A percentile compares a stretch with the other conserved stretches of the same genome.
Evolutionary conservation across 2,113 vertebrate genomes (phyloP).

Genomic region (Tychaedon coryphoeus): DNA sequence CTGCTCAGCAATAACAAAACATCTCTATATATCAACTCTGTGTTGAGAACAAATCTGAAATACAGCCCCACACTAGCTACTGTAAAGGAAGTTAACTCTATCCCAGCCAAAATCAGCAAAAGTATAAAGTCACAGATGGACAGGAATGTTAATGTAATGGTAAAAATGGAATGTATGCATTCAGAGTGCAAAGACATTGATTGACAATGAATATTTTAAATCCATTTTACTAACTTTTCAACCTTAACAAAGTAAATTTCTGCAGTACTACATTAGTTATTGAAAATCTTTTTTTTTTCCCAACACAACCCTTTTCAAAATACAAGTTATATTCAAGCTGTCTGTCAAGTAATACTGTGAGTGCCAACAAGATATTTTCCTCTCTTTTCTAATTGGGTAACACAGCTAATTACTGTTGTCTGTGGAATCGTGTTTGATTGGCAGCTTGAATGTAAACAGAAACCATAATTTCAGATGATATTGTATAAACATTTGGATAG

Average conservation of each 20-base stretch:
- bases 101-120: background rate
- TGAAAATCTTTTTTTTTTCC: background rate
- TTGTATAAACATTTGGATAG: constrained; percentile 56
- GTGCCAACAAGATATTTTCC: constrained; percentile 68
- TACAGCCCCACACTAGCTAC: background rate
- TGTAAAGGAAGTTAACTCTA: background rate
- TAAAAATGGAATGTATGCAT: background rate
- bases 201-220: background rate
- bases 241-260: background rate
- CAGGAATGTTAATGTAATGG: background rate
- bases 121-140: background rate
- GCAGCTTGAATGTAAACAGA: constrained; percentile 48
- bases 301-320: constrained; percentile 40
- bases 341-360: constrained; percentile 69
- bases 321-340: constrained; percentile 61
- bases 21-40: background rate
- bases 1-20: background rate
- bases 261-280: constrained; percentile 11
- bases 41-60: background rate
- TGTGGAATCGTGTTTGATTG: constrained; percentile 57
- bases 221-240: background rate
- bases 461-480: constrained; percentile 49
- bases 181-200: background rate
- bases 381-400: constrained; percentile 71
- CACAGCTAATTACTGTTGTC: constrained; percentile 71